Conservation (phyloP, 2,113 vertebrate genomes). For the Xiphias gladius region DNA sequence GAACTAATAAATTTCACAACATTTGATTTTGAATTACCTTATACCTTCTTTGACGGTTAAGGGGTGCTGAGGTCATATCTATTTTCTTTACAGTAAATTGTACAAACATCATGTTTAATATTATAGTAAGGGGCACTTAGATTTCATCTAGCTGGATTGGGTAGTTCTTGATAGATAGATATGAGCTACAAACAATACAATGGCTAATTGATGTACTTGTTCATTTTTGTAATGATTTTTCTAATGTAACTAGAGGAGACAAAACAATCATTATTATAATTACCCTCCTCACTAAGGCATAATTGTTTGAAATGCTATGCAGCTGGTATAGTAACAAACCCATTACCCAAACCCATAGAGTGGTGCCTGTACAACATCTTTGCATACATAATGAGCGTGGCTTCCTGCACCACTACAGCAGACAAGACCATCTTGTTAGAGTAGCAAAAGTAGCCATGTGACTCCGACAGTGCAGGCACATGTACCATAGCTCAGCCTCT, state of each 20-base stretch:
- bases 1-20: too few species aligned
- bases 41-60: too few species aligned
- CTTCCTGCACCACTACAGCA: constrained; percentile 20
- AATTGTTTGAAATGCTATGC: neutral
- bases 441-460: constrained; percentile 47
- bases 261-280: neutral
- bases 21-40: too few species aligned
- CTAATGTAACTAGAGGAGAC: neutral
- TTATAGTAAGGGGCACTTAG: neutral
- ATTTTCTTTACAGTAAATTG: too few species aligned
- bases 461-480: constrained; percentile 36
- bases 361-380: neutral
- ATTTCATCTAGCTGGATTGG: neutral
- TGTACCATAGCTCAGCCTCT: constrained; percentile 14
- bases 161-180: neutral
- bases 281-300: neutral
- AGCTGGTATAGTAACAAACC: neutral
- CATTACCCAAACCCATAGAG: neutral
- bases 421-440: constrained; percentile 60
- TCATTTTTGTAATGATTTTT: neutral
- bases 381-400: constrained; percentile 26
- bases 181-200: neutral
- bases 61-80: too few species aligned
- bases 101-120: neutral
- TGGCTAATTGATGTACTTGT: neutral